phyloP scores from a whole-genome alignment of 92 coral and sea anemone genomes.

The Nematostella vectensis region DNA sequence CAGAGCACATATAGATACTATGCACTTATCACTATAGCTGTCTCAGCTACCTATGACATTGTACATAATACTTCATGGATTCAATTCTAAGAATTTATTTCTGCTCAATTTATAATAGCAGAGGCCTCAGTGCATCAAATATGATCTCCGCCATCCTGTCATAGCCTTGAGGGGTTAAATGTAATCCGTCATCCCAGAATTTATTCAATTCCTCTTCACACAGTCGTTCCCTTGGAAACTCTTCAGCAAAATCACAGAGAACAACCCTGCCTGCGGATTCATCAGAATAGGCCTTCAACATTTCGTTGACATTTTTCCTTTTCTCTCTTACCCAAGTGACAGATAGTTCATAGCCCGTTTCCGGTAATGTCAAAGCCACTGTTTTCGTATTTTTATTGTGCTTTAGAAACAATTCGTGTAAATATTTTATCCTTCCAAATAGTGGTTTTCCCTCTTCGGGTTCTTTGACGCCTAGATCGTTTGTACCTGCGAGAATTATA shows the following conservation, averaged over 20 bases:
- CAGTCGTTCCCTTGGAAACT: neutral
- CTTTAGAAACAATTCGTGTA: neutral
- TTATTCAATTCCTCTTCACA: neutral
- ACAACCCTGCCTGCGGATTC: neutral
- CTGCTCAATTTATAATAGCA: neutral
- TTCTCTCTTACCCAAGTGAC: neutral
- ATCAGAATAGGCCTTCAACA: neutral
- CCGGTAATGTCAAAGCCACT: neutral
- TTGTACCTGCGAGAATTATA: conserved; percentile 1
- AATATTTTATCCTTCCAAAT: neutral
- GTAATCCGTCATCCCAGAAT: neutral
- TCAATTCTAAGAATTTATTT: too few species aligned
- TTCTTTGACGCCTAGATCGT: neutral
- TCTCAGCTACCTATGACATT: too few species aligned
- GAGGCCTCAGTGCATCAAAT: neutral
- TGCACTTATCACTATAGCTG: too few species aligned
- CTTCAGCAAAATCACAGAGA: neutral
- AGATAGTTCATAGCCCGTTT: neutral
- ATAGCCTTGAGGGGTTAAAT: conserved; percentile 1
- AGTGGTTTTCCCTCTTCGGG: neutral
- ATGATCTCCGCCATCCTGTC: conserved; percentile 4
- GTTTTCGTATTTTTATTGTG: neutral
- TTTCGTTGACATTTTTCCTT: neutral
- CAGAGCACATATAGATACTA: too few species aligned
- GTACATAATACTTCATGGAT: too few species aligned